These are phyloP conservation scores for Coptotermes formosanus DNA, from an alignment of 1,140 invertebrate genomes.

Conservation along the genomic window DNA sequence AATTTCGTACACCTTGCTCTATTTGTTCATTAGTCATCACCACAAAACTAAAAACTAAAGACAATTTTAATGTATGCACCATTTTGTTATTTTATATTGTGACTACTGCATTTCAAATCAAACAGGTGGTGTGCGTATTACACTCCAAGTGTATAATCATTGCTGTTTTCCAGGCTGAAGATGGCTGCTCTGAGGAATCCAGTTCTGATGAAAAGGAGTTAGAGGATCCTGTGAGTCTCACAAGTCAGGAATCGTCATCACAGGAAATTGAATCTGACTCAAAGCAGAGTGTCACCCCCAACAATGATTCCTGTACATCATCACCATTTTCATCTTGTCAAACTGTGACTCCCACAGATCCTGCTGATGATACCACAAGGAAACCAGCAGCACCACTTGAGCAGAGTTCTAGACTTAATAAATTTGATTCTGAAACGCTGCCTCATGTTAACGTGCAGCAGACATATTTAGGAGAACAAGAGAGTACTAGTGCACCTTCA, in stretches of 20 bases:
- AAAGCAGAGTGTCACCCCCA: constrained; percentile 13
- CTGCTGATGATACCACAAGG: neutral
- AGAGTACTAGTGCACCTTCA: constrained; percentile 1
- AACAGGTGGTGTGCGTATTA: no score
- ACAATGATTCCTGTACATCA: neutral
- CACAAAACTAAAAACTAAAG: no score
- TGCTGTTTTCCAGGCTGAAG: constrained; percentile 24
- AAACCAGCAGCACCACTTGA: neutral
- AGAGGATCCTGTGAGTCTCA: constrained; percentile 30
- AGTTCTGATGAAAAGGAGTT: constrained; percentile 33
- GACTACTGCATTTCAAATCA: no score
- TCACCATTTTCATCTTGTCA: neutral
- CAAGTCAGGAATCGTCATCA: constrained; percentile 33
- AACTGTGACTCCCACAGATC: neutral
- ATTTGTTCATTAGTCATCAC: no score
- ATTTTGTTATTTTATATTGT: no score
- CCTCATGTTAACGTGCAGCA: neutral
- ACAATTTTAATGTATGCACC: no score
- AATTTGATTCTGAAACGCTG: neutral
- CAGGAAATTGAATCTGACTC: constrained; percentile 31
- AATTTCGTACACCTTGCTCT: no score
- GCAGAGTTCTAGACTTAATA: neutral
- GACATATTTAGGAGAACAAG: neutral
- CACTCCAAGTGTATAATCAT: neutral
- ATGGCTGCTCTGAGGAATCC: constrained; percentile 31